Base-by-base conservation (phyloP, 1,140 invertebrate genomes). In the Sitodiplosis mosellana region DNA sequence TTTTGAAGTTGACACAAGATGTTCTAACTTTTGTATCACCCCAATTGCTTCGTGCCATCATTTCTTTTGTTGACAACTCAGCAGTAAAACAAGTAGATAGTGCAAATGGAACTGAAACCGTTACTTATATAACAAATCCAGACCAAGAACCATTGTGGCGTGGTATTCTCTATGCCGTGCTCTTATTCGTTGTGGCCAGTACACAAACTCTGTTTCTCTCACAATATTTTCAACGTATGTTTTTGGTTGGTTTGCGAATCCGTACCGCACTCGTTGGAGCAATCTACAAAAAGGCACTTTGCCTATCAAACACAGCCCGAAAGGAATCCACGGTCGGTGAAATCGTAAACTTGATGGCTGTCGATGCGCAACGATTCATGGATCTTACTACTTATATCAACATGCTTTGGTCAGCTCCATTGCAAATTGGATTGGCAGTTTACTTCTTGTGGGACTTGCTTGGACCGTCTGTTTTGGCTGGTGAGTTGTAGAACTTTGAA, bases 301-400 rank as follows among this genome's bases (percentile, higher is more conserved):
- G 75, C 43, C 77, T 88, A 61, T 88, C 84, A 0, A 87, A 84
- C 57, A 66, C 74, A 0, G 78, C 84, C 0, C 72, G 81, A 51
- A 86, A 85, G 63, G 80, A 84, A 54, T 85, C 81, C 4, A 91
- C 88, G 1, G 81, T 90, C 20, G 90, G 89, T 46, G 87, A 91
- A 73, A 84, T 87, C 56, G 88, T 93, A 1, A 94, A 94, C 64
- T 65, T 95, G 46, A 94, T 94, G 89, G 81, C 89, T 1, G 59
- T 62, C 15, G 27, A 67, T 56, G 75, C 77, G 2, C 77, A 82
- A 56, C 69, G 85, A 56, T 87, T 93, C 55, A 80, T 90, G 72
- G 87, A 92, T 59, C 66, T 92, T 27, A 84, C 81, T 2, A 78
- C 82, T 0, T 95, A 93, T 59, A 8, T 48, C 2, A 21, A 48